phyloP scores from a whole-genome alignment of 2,113 vertebrate genomes.

The Spea bombifrons region DNA sequence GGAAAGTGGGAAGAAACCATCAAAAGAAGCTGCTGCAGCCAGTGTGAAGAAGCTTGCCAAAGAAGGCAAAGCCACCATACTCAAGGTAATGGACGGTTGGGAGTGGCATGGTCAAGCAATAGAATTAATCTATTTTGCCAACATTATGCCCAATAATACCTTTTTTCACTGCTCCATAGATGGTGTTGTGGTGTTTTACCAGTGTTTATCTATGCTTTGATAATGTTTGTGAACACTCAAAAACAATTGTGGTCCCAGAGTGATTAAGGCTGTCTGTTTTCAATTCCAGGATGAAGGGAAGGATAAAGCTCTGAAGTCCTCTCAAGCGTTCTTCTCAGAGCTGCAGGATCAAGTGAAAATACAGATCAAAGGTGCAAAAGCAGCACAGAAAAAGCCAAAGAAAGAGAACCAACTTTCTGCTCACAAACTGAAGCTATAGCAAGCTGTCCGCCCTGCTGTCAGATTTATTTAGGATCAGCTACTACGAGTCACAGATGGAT shows the following conservation, averaged over 20 bases:
- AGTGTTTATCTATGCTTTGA: too few species aligned
- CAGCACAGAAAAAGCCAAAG: conserved; percentile 73
- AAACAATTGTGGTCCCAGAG: too few species aligned
- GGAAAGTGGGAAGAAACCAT: conserved; percentile 61
- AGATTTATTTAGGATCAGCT: neutral
- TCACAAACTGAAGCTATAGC: conserved; percentile 86
- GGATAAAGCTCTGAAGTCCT: conserved; percentile 88
- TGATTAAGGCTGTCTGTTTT: conserved; percentile 14
- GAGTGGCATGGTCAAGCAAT: too few species aligned
- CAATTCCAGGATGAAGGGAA: conserved; percentile 84
- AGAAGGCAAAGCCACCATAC: conserved; percentile 76
- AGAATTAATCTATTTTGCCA: neutral
- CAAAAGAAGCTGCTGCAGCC: conserved; percentile 71
- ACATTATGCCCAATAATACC: too few species aligned
- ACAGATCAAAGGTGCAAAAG: conserved; percentile 80
- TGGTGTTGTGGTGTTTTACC: too few species aligned
- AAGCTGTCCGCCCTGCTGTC: neutral
- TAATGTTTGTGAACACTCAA: too few species aligned
- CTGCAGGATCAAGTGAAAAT: conserved; percentile 94
- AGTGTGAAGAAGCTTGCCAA: conserved; percentile 78
- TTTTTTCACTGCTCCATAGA: too few species aligned
- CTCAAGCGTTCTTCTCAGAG: conserved; percentile 91
- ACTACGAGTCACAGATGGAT: neutral
- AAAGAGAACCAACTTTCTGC: conserved; percentile 73
- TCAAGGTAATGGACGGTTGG: conserved; percentile 72